Evolutionary conservation across 2,888 invertebrate genomes (phyloP), one percentile per base, ranked within the genome.

Genomic region (Zeuzera pyrina): DNA sequence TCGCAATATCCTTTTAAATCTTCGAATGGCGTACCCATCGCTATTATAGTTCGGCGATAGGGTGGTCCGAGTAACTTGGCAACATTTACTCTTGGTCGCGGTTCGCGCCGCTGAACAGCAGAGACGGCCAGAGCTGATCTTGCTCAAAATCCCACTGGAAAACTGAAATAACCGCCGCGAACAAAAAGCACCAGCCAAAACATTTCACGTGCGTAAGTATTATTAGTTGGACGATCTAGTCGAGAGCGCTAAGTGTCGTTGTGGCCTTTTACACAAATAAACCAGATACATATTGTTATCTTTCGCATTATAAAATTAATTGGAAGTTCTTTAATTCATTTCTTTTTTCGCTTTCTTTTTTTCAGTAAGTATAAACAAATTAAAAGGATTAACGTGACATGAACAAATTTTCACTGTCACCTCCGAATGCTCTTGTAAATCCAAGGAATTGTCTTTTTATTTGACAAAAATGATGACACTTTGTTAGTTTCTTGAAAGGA

Each of bases 161-260:
- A 78, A 77, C 83, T 78, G 81, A 83, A 83, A 83, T 83, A 81
- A 77, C 78, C 76, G 68, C 65, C 66, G 68, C 79, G 77, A 79
- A 81, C 83, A 81, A 81, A 81, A 83, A 83, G 73, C 83, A 78
- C 72, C 83, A 71, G 79, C 81, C 83, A 79, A 81, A 81, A 81
- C 78, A 81, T 81, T 83, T 83, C 77, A 81, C 77, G 79, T 76
- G 74, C 69, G 69, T 50, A 73, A 66, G 68, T 83, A 83, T 81
- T 83, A 83, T 81, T 83, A 83, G 83, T 73, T 81, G 81, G 83
- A 79, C 79, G 81, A 71, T 76, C 78, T 81, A 81, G 74, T 48
- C 81, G 77, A 79, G 70, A 79, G 76, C 69, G 77, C 66, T 70
- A 67, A 78, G 74, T 76, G 79, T 74, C 69, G 62, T 59, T 53